A percentile compares a stretch with the other conserved stretches of the same genome.
Conservation (phyloP, 1,140 invertebrate genomes). For the Neuroterus valhalla region DNA sequence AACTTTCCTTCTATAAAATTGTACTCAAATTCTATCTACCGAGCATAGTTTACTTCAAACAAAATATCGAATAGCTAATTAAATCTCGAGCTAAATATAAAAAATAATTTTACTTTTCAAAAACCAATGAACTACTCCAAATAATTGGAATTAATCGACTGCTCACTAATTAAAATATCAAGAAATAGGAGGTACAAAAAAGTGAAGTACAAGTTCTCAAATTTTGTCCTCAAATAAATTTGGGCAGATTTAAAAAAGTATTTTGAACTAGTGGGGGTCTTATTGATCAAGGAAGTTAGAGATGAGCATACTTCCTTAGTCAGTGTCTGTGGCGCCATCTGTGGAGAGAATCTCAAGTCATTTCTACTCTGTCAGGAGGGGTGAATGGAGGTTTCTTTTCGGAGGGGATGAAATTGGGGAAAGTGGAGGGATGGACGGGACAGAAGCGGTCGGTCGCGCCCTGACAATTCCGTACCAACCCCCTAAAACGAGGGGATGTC, state of each 20-base stretch:
- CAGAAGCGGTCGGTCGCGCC: constrained; percentile 58
- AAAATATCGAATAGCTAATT: too few relatives aligned
- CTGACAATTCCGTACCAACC: constrained; percentile 59
- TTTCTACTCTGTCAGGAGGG: constrained; percentile 47
- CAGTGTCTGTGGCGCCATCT: constrained; percentile 68
- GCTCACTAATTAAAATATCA: too few relatives aligned
- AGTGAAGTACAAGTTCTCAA: too few relatives aligned
- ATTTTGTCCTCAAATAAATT: background rate
- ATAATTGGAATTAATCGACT: too few relatives aligned
- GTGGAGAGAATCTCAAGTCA: constrained; percentile 54
- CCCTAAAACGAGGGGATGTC: constrained; percentile 55
- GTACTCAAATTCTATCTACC: too few relatives aligned
- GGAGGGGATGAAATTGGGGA: constrained; percentile 52
- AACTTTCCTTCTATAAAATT: too few relatives aligned
- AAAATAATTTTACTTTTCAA: too few relatives aligned
- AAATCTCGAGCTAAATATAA: too few relatives aligned
- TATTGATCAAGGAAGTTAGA: constrained; percentile 57
- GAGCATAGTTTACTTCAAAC: too few relatives aligned
- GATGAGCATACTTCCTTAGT: background rate
- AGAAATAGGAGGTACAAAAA: too few relatives aligned
- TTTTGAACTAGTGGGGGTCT: background rate
- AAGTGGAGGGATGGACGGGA: constrained; percentile 60
- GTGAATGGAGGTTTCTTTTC: constrained; percentile 13
- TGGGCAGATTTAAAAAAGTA: background rate
- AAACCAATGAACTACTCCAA: too few relatives aligned